A percentile compares a stretch with the other conserved stretches of the same genome.
phyloP scores from a whole-genome alignment of 2,888 invertebrate species.

The Drosophila atroscutellata region DNA sequence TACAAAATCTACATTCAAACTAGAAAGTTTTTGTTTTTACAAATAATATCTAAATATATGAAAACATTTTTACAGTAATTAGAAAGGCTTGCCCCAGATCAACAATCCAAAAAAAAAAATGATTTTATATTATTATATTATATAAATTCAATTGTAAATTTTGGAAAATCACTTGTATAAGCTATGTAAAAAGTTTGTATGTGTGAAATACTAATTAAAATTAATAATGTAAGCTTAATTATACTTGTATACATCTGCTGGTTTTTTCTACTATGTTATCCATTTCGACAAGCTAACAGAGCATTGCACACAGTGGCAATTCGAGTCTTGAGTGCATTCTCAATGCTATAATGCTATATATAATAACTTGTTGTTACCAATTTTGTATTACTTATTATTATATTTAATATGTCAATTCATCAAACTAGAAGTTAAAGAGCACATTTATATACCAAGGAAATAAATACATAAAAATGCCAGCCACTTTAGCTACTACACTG shows the following conservation, averaged over 20 bases:
- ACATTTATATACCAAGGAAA: not conserved
- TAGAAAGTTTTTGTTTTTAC: not conserved
- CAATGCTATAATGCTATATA: no score
- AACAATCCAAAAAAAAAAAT: not conserved
- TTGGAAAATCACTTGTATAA: not conserved
- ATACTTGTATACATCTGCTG: not conserved
- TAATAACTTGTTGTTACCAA: no score
- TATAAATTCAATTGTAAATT: no score
- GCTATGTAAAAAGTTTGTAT: not conserved
- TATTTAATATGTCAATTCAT: no score
- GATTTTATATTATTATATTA: not conserved
- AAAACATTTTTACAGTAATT: not conserved
- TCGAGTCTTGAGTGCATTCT: constrained; percentile 20
- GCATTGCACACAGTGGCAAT: constrained; percentile 3
- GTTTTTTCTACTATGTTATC: not conserved
- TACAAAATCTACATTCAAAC: not conserved
- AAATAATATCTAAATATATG: not conserved
- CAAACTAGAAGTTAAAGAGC: not conserved
- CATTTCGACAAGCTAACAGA: not conserved
- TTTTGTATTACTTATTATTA: no score
- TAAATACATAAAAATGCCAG: not conserved
- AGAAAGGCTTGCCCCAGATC: not conserved
- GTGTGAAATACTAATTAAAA: not conserved
- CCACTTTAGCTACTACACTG: not conserved
- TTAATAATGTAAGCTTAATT: not conserved